These are phyloP conservation scores for Nemotelus pantherinus DNA, from an alignment of 2,888 invertebrate genomes.

Conservation along the genomic window DNA sequence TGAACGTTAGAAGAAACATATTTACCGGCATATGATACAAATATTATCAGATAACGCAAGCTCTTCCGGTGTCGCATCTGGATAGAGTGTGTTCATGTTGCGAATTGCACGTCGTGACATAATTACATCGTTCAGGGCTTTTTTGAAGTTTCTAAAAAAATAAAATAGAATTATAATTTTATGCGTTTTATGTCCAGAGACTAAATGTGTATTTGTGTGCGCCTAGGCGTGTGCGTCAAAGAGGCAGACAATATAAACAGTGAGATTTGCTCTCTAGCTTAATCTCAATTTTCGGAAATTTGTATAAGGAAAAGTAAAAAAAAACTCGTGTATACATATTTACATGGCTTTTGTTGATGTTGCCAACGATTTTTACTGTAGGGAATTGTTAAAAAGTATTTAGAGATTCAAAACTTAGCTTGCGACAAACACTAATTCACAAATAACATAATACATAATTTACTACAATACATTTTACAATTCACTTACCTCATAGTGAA, in stretches of 20 bases:
- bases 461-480: background rate
- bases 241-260: no score
- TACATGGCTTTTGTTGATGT: no score
- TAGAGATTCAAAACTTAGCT: no score
- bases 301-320: no score
- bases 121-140: constrained; percentile 96
- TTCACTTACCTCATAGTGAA: constrained; percentile 86
- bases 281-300: no score
- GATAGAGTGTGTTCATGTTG: constrained; percentile 98
- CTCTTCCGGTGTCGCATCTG: constrained; percentile 94
- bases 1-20: constrained; percentile 8
- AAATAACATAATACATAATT: background rate
- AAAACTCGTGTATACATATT: no score
- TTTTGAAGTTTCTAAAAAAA: constrained; percentile 85
- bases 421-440: background rate
- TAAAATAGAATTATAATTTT: background rate
- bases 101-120: constrained; percentile 95
- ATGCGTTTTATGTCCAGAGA: background rate
- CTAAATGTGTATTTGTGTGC: no score
- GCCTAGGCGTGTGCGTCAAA: no score
- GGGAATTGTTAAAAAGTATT: no score
- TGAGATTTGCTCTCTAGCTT: no score
- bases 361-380: no score
- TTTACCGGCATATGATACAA: constrained; percentile 93
- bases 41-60: constrained; percentile 93